Base-by-base conservation (phyloP, 2,113 vertebrate genomes). In the Hassar affinis region DNA sequence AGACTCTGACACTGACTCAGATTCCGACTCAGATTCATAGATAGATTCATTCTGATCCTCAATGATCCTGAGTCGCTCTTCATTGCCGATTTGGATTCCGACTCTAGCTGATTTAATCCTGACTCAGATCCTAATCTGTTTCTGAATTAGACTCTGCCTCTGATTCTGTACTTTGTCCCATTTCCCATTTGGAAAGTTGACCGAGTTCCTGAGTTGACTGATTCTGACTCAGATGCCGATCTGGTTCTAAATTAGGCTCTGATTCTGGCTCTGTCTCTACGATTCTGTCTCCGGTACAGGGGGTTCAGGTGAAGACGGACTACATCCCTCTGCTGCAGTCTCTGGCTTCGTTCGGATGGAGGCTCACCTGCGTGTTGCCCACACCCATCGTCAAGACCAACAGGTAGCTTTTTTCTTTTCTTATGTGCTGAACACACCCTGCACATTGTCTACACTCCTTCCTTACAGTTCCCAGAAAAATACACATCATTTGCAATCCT, bases 261-360 rank as follows among this genome's bases (percentile, higher is more conserved):
- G 86, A 85, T 12, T 61, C 42, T 30, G 80, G 12, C 7, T 66
- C 18, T 66, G 12, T 75, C 86, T 82, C 84, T n/a, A n/a, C n/a
- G n/a, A 20, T 7, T 66, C 18, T 66, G 12, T 75, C 86, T 82
- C 84, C 74, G 87, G 86, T 85, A 0, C 90, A 99, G 98, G 98
- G 97, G 42, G 89, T 90, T 27, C 96, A 97, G 86, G 96, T 99
- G 90, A 97, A 98, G 92, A 94, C 97, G 0, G 98, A 99, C 89
- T 99, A 99, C 0, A 91, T 98, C 59, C 98, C 98, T 0, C 93
- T 99, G 89, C 94, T 99, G 86, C 97, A 97, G 91, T 99, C 98
- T 0, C 92, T 99, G 79, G 98, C 98, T 0, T 77, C 94, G 0
- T 99, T 95, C 0, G 98, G 98, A 78, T 99, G 98, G 98, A 97